A percentile compares a stretch with the other conserved stretches of the same genome.
These are phyloP conservation scores for Andrena hattorfiana DNA, from an alignment of 2,888 invertebrate species.

Conservation along the genomic window DNA sequence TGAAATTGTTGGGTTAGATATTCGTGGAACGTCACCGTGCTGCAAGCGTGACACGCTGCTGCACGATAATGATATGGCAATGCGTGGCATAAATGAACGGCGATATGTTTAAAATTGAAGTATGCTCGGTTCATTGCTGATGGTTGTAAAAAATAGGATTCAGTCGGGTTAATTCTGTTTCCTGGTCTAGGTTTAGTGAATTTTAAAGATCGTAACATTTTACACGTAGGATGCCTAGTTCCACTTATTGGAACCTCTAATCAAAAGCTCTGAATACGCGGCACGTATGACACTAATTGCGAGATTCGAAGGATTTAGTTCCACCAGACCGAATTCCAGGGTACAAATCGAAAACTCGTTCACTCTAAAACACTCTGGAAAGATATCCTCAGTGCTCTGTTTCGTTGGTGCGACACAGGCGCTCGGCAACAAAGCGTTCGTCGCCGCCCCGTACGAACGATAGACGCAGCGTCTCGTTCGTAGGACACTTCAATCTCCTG, in stretches of 20 bases:
- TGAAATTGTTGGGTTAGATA: conserved; percentile 46
- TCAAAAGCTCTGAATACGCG: not conserved
- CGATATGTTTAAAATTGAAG: not conserved
- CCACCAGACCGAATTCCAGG: not conserved
- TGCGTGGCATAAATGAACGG: conserved; percentile 6
- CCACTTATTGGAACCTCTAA: not conserved
- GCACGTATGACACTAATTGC: not conserved
- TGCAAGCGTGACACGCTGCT: conserved; percentile 6
- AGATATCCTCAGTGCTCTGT: not conserved
- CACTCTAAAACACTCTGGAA: not conserved
- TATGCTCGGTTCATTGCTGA: not conserved
- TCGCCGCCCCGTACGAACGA: not conserved
- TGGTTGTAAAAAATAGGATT: not conserved
- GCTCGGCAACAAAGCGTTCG: conserved; percentile 30
- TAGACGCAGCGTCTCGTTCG: conserved; percentile 38
- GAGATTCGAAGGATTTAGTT: not conserved
- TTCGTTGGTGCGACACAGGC: not conserved
- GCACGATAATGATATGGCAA: conserved; percentile 40
- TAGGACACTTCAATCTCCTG: conserved; percentile 57
- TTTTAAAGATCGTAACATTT: not conserved
- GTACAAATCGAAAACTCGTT: conserved; percentile 5
- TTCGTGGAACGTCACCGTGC: conserved; percentile 32
- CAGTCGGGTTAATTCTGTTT: not conserved
- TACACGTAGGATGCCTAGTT: not conserved
- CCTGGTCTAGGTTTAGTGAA: not conserved